Base-by-base conservation (phyloP, 2,113 vertebrate genomes). In the Clarias macrocephalus region DNA sequence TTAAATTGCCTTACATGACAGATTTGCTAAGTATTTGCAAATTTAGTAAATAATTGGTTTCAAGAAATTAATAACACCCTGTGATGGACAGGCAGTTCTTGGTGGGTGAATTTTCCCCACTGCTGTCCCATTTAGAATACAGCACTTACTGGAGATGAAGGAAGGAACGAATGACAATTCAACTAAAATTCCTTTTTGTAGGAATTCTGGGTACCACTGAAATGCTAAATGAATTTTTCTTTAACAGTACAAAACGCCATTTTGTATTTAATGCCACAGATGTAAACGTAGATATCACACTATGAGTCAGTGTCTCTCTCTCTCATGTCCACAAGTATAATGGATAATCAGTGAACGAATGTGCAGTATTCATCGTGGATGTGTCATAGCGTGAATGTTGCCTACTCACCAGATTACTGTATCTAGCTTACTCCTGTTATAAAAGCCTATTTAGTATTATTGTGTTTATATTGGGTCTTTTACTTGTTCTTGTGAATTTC, bases 401-500 rank as follows among this genome's bases (percentile, higher is more conserved):
- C 77, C 60, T 66, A 82, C 11, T 57, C 54, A 28, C 56, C 19
- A 25, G 76, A 33, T 86, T 86, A 54, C n/a, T 85, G 59, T 85
- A 83, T 63, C 83, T 88, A 68, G 42, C 87, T 82, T 82, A 60
- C n/a, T 88, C 70, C 48, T 87, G 56, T 85, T 85, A 85, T 80
- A 73, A 85, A 86, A 80, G 54, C 66, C 21, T 83, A 77, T 80
- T 83, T 84, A 88, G 83, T 88, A 85, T 83, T 83, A 84, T 86
- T 84, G 81, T 85, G 65, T 84, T 90, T 85, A 79, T 85, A 75
- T 75, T 48, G 60, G 30, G 82, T 70, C 88, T 89, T 84, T 80
- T 72, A 66, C 91, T 90, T 75, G 62, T 63, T 56, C 56, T 87
- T 86, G 84, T 86, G 54, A 85, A 87, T 66, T 88, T 87, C 92